Evolutionary conservation across 2,888 invertebrate species (phyloP).

Genomic region (Gymnosoma rotundatum): DNA sequence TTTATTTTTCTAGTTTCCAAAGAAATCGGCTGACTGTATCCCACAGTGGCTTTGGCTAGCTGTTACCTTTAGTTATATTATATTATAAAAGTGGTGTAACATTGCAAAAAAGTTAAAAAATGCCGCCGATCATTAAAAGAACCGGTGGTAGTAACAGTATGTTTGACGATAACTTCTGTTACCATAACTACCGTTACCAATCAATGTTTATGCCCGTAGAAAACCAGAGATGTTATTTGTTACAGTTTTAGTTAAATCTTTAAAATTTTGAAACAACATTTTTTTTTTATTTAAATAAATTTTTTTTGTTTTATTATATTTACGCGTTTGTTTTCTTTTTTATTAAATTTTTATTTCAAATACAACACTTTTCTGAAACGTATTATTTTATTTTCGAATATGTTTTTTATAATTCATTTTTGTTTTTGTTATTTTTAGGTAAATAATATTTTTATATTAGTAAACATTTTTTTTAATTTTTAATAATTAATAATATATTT

Average conservation of each 20-base stretch:
- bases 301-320: constrained; percentile 58
- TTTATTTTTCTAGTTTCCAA: too few relatives aligned
- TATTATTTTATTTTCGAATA: constrained; percentile 56
- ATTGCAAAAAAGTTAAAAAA: too few relatives aligned
- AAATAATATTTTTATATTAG: constrained; percentile 70
- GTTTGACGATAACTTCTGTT: too few relatives aligned
- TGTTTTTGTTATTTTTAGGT: constrained; percentile 59
- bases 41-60: too few relatives aligned
- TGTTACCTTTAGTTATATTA: too few relatives aligned
- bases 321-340: constrained; percentile 47
- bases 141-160: too few relatives aligned
- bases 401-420: constrained; percentile 68
- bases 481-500: constrained; percentile 51
- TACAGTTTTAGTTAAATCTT: neutral
- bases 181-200: too few relatives aligned
- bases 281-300: constrained; percentile 66
- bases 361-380: constrained; percentile 74
- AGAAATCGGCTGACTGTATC: too few relatives aligned
- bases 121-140: too few relatives aligned
- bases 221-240: too few relatives aligned
- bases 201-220: too few relatives aligned
- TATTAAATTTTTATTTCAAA: constrained; percentile 72
- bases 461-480: constrained; percentile 58
- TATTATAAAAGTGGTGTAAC: too few relatives aligned
- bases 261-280: constrained; percentile 5